These are phyloP conservation scores for Triplophysa dalaica DNA, from an alignment of 2,113 vertebrate genomes.

Conservation along the genomic window DNA sequence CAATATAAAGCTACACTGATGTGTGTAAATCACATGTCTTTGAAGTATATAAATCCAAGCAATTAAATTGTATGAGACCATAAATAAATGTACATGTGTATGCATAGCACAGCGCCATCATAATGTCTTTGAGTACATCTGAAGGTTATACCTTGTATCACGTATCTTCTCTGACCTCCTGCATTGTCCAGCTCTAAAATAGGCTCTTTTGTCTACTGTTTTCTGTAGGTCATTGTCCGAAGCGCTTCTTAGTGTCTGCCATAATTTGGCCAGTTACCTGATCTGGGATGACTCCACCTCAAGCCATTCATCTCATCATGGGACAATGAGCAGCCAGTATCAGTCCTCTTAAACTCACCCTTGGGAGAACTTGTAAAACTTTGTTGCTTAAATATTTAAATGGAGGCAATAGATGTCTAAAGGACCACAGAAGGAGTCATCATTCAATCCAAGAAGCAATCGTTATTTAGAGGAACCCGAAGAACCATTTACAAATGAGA, in stretches of 20 bases:
- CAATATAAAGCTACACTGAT: not conserved
- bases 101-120: not conserved
- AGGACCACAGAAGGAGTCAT: constrained; percentile 58
- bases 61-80: not conserved
- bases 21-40: too few relatives aligned
- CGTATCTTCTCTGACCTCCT: constrained; percentile 78
- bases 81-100: not conserved
- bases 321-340: constrained; percentile 73
- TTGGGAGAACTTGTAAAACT: constrained; percentile 70
- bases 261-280: constrained; percentile 86
- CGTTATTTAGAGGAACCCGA: not conserved
- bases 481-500: not conserved
- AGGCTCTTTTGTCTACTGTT: constrained; percentile 79
- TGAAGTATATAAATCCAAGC: not conserved
- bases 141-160: constrained; percentile 65
- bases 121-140: constrained; percentile 60
- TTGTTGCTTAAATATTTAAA: constrained; percentile 79
- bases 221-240: constrained; percentile 80
- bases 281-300: constrained; percentile 75
- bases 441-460: constrained; percentile 45
- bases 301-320: constrained; percentile 71
- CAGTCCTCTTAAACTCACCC: constrained; percentile 68
- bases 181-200: constrained; percentile 83
- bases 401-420: constrained; percentile 67
- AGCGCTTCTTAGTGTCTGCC: constrained; percentile 87